Conservation (phyloP, 2,113 vertebrate species). For the Pogonocichla stellata region DNA sequence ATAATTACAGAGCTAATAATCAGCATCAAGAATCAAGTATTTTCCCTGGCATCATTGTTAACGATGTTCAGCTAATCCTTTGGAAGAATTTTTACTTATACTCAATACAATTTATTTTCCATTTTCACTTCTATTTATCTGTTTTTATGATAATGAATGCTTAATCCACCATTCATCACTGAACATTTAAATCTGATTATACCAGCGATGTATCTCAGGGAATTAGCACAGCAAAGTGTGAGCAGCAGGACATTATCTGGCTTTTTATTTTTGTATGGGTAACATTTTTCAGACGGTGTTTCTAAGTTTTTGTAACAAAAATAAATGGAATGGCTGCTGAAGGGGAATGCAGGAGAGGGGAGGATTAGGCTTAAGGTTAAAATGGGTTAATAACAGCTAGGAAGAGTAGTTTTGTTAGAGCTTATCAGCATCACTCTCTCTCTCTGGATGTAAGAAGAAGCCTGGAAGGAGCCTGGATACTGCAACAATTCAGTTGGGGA, state of each 20-base stretch:
- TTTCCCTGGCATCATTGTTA: not conserved
- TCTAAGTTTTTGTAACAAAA: not conserved
- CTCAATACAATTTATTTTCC: not conserved
- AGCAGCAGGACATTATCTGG: not conserved
- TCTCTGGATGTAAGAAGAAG: not conserved
- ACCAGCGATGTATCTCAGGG: not conserved
- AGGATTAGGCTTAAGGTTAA: constrained; percentile 2
- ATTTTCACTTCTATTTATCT: not conserved
- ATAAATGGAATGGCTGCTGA: not conserved
- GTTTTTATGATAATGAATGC: not conserved
- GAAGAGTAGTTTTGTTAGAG: not conserved
- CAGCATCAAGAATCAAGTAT: not conserved
- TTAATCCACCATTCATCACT: not conserved
- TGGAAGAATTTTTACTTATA: not conserved
- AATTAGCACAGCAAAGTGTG: not conserved
- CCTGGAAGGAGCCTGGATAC: not conserved
- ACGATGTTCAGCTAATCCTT: not conserved
- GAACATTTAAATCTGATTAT: constrained; percentile 41
- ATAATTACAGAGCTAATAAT: not conserved
- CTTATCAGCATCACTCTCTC: not conserved
- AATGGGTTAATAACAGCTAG: not conserved
- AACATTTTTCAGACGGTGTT: not conserved
- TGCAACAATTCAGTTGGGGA: not conserved
- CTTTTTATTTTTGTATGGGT: not conserved
- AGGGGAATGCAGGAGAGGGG: not conserved